Conservation (phyloP, 2,797 vertebrate genomes). For the Arctocebus calabarensis region DNA sequence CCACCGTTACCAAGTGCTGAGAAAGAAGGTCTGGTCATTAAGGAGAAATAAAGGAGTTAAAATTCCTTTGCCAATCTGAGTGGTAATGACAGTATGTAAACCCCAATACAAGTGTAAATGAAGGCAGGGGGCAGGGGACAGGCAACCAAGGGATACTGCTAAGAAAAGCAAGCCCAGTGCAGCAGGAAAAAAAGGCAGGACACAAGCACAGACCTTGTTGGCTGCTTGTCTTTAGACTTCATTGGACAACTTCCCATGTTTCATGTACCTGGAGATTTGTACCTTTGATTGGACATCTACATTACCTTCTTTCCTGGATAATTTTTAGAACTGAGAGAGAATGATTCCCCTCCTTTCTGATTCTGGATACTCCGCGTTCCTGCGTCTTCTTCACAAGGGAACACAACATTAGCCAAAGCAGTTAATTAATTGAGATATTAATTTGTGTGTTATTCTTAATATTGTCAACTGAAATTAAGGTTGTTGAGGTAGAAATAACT, state of each 20-base stretch:
- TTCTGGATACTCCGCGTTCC: neutral
- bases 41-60: neutral
- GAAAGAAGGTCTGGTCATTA: neutral
- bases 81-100: neutral
- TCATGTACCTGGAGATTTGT: neutral
- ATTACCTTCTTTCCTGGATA: neutral
- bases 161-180: neutral
- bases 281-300: neutral
- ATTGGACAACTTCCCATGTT: neutral
- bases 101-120: neutral
- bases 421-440: neutral
- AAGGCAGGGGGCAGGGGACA: neutral
- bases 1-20: neutral
- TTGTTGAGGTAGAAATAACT: neutral
- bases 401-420: neutral
- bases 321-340: neutral
- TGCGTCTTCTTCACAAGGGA: neutral
- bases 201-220: fast-evolving
- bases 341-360: neutral
- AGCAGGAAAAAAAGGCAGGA: no score
- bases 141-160: no score
- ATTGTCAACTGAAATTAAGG: neutral
- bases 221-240: neutral
- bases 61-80: neutral
- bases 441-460: neutral